These are phyloP conservation scores for Xenotilapia longispinis DNA, from an alignment of 2,113 vertebrate genomes.

Conservation along the genomic window DNA sequence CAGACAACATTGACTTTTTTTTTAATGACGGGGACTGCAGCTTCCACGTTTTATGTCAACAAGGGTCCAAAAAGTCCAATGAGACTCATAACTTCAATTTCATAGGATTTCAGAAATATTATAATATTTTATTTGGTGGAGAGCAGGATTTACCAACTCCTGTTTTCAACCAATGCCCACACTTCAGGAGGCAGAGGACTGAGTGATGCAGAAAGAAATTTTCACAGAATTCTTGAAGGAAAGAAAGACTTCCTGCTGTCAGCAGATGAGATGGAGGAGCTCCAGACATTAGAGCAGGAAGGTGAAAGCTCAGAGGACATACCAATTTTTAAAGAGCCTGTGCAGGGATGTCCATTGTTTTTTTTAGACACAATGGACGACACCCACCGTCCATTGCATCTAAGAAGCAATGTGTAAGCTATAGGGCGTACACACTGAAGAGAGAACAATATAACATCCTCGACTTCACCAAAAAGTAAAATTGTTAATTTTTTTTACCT, in stretches of 20 bases:
- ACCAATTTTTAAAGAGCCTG: neutral
- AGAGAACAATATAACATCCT: neutral
- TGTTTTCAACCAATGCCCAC: neutral
- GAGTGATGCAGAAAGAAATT: neutral
- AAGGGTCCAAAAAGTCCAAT: neutral
- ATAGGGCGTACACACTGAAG: neutral
- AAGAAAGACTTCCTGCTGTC: neutral
- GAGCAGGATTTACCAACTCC: neutral
- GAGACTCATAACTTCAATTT: rapidly evolving
- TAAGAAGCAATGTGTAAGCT: neutral
- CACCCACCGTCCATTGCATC: neutral
- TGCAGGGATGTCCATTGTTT: neutral
- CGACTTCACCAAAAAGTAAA: neutral
- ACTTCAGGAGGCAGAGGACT: neutral
- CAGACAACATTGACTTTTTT: neutral
- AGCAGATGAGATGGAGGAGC: neutral
- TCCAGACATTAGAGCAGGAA: neutral
- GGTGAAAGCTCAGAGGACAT: neutral
- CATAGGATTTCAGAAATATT: neutral
- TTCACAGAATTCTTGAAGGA: neutral
- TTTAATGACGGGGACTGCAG: neutral
- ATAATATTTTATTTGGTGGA: neutral
- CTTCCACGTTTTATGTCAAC: neutral
- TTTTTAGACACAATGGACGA: neutral
- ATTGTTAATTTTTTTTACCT: neutral